These are phyloP conservation scores for Scortum barcoo DNA, from an alignment of 2,113 vertebrate genomes.

Conservation along the genomic window DNA sequence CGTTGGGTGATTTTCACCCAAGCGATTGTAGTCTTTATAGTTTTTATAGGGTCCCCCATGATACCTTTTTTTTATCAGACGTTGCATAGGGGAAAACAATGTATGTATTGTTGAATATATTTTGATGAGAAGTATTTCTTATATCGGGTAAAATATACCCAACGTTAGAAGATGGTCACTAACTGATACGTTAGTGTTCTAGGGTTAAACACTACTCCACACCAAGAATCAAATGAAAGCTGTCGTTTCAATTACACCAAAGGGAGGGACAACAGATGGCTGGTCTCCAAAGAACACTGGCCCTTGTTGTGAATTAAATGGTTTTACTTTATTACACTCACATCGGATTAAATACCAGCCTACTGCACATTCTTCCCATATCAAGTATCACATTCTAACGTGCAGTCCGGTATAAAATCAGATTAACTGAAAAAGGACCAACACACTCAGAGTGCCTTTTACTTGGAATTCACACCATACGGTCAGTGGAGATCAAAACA, in stretches of 20 bases:
- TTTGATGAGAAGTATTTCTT: too few relatives aligned
- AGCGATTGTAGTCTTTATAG: too few relatives aligned
- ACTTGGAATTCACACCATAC: slow-evolving; percentile 42
- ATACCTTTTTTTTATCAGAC: too few relatives aligned
- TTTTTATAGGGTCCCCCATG: too few relatives aligned
- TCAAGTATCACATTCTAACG: not conserved
- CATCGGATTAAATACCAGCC: not conserved
- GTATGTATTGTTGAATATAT: too few relatives aligned
- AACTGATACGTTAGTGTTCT: too few relatives aligned
- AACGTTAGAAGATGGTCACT: too few relatives aligned
- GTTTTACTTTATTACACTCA: not conserved
- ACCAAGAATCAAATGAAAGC: not conserved
- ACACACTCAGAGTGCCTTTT: not conserved
- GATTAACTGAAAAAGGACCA: not conserved
- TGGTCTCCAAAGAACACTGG: not conserved
- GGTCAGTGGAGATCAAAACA: slow-evolving; percentile 53
- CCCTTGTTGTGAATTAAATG: not conserved
- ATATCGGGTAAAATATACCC: too few relatives aligned
- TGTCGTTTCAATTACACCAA: not conserved
- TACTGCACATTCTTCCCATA: not conserved
- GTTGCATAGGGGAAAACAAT: too few relatives aligned
- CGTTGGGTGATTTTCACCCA: too few relatives aligned
- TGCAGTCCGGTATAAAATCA: not conserved
- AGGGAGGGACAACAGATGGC: not conserved
- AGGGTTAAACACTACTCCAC: too few relatives aligned